phyloP scores from a whole-genome alignment of 1,140 invertebrate species.

The Batillaria attramentaria region DNA sequence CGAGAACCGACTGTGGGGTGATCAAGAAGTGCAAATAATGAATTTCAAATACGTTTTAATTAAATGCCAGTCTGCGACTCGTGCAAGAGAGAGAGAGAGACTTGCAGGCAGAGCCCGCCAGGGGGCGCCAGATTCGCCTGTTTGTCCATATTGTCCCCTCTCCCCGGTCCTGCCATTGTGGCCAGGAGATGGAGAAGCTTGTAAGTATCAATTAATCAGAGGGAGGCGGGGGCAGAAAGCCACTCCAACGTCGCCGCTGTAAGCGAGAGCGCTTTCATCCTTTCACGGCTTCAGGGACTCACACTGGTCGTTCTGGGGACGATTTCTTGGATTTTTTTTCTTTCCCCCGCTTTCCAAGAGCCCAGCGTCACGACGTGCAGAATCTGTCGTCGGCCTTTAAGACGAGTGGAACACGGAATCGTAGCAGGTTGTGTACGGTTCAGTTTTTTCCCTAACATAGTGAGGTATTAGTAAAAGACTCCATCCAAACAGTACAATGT shows the following conservation, averaged over 20 bases:
- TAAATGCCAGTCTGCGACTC: background rate
- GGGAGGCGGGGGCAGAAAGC: background rate
- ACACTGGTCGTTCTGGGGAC: background rate
- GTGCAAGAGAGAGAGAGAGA: background rate
- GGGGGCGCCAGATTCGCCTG: conserved; percentile 4
- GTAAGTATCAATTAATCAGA: conserved; percentile 21
- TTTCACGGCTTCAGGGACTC: background rate
- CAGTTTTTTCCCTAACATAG: too few species aligned
- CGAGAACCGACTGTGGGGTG: background rate
- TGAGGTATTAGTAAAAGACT: too few species aligned
- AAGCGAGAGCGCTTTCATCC: background rate
- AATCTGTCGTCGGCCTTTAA: too few species aligned
- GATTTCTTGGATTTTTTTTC: background rate
- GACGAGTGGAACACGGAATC: too few species aligned
- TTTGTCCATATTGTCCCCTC: conserved; percentile 9
- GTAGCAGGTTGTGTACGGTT: too few species aligned
- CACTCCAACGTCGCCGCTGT: conserved; percentile 1
- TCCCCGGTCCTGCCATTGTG: background rate
- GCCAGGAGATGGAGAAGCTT: background rate
- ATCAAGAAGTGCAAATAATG: conserved; percentile 4
- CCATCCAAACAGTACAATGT: too few species aligned
- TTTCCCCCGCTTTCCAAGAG: background rate
- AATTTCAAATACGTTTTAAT: conserved; percentile 8
- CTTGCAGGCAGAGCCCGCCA: background rate
- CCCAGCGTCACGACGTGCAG: too few species aligned